Conservation (phyloP, 2,113 vertebrate genomes). For the Vicugna pacos region DNA sequence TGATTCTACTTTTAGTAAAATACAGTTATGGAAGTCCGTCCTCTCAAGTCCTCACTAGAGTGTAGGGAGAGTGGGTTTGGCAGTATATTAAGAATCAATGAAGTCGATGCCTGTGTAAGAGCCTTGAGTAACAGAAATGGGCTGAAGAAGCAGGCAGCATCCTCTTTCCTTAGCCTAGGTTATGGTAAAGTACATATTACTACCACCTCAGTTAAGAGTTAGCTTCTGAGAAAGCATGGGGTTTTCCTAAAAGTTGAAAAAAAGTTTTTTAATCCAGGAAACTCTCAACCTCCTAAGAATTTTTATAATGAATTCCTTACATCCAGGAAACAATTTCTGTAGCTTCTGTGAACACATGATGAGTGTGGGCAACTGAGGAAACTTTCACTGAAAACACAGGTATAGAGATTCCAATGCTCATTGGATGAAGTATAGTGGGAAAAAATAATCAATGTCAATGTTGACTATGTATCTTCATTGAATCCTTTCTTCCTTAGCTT, state of each 20-base stretch:
- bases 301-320: conserved; percentile 48
- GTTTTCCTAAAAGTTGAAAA: background rate
- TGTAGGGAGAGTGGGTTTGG: background rate
- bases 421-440: background rate
- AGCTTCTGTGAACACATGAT: background rate
- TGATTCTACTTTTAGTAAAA: conserved; percentile 52
- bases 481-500: background rate
- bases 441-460: background rate
- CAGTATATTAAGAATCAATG: background rate
- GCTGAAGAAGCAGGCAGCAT: background rate
- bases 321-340: background rate
- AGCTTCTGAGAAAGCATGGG: background rate
- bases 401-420: background rate
- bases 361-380: background rate
- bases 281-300: background rate
- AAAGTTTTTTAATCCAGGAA: background rate
- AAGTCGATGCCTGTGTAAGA: background rate
- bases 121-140: background rate
- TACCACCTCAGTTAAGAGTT: background rate
- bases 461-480: background rate
- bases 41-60: background rate
- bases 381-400: conserved; percentile 10
- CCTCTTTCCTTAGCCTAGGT: background rate
- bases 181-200: background rate
- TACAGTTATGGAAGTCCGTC: background rate